phyloP scores from a whole-genome alignment of 37 sponge, comb jelly and placozoan species.

The Halisarca cf. caerulea region DNA sequence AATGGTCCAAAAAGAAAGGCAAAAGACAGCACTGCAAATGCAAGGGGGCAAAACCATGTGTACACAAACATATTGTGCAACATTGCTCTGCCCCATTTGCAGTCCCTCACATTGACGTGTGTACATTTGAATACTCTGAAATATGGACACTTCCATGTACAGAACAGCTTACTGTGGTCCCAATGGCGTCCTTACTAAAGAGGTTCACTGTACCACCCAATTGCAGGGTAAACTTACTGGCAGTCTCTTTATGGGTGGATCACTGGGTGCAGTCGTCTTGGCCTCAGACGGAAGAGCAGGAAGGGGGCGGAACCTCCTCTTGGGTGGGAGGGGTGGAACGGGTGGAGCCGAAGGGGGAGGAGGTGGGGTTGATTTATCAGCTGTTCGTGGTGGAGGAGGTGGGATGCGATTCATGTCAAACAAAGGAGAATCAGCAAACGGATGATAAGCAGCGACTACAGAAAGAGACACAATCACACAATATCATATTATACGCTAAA shows the following conservation, averaged over 20 bases:
- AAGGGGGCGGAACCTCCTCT: conserved; percentile 20
- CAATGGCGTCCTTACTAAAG: too few relatives aligned
- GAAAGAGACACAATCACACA: background rate
- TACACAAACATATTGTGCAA: too few relatives aligned
- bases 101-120: too few relatives aligned
- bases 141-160: too few relatives aligned
- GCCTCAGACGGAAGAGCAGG: background rate
- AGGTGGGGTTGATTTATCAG: background rate
- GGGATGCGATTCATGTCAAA: background rate
- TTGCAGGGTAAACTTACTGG: conserved; percentile 3
- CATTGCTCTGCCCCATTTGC: too few relatives aligned
- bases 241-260: background rate
- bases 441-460: background rate
- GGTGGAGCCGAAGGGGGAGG: background rate
- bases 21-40: too few relatives aligned
- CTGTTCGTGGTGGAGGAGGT: background rate
- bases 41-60: too few relatives aligned
- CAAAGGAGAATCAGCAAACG: background rate
- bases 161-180: too few relatives aligned
- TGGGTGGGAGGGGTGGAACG: conserved; percentile 22
- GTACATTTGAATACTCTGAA: too few relatives aligned
- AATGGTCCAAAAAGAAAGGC: too few relatives aligned
- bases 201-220: too few relatives aligned
- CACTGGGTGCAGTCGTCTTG: background rate
- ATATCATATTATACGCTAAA: background rate